These are phyloP conservation scores for Aquatica leii DNA, from an alignment of 2,888 invertebrate genomes.

Conservation along the genomic window DNA sequence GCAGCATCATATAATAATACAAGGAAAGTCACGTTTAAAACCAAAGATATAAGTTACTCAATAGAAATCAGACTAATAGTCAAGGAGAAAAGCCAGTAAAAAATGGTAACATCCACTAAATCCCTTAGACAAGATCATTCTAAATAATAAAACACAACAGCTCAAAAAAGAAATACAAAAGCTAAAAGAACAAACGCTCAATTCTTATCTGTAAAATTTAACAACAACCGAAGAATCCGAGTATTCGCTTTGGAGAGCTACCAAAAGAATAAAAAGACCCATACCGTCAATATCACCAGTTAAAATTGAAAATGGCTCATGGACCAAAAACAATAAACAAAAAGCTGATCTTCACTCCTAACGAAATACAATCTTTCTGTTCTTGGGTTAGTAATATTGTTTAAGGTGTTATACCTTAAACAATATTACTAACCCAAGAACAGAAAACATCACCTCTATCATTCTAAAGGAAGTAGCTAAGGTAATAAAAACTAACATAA, in stretches of 20 bases:
- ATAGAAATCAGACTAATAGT: not conserved
- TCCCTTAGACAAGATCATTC: constrained; percentile 21
- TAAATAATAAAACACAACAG: constrained; percentile 14
- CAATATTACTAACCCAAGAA: constrained; percentile 12
- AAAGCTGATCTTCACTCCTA: constrained; percentile 40
- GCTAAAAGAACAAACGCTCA: constrained; percentile 22
- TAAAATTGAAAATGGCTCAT: constrained; percentile 33
- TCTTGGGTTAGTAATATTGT: constrained; percentile 13
- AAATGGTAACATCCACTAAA: constrained; percentile 5
- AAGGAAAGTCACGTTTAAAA: no score
- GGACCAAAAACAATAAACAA: constrained; percentile 36
- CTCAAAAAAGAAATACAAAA: constrained; percentile 26
- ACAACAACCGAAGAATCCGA: constrained; percentile 19
- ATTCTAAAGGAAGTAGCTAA: constrained; percentile 35
- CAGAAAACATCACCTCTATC: constrained; percentile 21
- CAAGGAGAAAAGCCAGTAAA: not conserved
- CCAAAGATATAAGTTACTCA: not conserved
- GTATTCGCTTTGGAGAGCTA: constrained; percentile 30
- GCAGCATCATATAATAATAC: no score
- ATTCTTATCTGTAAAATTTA: constrained; percentile 29
- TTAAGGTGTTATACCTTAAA: constrained; percentile 10
- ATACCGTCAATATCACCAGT: constrained; percentile 32
- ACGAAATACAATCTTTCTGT: constrained; percentile 21
- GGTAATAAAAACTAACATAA: constrained; percentile 30
- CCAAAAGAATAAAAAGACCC: constrained; percentile 24